Conservation (phyloP, 1,140 invertebrate genomes). For the Drosophila dunni region DNA sequence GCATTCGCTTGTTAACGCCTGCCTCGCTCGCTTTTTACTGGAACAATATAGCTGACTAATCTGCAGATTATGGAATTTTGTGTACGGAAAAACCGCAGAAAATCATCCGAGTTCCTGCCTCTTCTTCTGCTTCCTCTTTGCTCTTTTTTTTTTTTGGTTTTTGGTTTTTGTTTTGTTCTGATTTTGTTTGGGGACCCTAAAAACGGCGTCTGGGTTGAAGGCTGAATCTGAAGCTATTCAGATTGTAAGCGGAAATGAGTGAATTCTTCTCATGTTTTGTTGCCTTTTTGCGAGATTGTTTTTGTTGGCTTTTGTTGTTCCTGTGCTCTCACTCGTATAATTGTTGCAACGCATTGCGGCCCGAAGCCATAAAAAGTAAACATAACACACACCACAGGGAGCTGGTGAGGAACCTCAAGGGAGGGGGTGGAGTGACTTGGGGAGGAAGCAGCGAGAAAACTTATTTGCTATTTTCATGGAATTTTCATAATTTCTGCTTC, state of each 20-base stretch:
- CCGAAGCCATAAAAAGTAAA: conserved; percentile 77
- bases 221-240: conserved; percentile 38
- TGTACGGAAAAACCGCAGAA: conserved; percentile 59
- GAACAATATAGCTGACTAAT: conserved; percentile 61
- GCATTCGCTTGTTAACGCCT: conserved; percentile 58
- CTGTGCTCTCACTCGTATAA: conserved; percentile 75
- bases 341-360: conserved; percentile 76
- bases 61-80: conserved; percentile 61
- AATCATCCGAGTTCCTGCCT: neutral
- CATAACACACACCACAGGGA: conserved; percentile 53
- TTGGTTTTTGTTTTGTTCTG: conserved; percentile 26
- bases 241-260: conserved; percentile 71
- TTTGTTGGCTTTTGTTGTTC: conserved; percentile 36
- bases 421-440: neutral
- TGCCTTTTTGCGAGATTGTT: conserved; percentile 44
- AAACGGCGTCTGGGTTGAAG: conserved; percentile 28
- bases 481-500: conserved; percentile 78
- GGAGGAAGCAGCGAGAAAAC: conserved; percentile 58
- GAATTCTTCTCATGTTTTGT: conserved; percentile 67
- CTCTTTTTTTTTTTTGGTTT: neutral
- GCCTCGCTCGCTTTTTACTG: conserved; percentile 10
- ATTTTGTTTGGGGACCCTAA: conserved; percentile 8
- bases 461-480: conserved; percentile 82
- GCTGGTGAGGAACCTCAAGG: conserved; percentile 15
- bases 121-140: neutral